Base-by-base conservation (phyloP, 2,888 invertebrate species). In the Pristionchus japonicus region DNA sequence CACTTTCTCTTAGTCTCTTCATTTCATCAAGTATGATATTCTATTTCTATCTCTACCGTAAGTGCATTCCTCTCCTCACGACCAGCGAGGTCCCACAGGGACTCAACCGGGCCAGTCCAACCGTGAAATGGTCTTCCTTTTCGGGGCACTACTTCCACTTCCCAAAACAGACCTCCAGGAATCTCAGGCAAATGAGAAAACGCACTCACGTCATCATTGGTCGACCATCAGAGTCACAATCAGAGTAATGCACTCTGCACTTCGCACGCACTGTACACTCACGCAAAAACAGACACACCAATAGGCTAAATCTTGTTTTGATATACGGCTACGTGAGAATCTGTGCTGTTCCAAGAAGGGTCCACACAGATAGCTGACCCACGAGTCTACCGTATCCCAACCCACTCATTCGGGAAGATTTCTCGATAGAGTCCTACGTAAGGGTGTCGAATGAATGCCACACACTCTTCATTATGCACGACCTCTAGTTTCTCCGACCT, bases 221-320 rank as follows among this genome's bases (percentile, higher is more conserved):
- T 57, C 57, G 57, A 57, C 13, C 43, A 77, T n/a, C 23, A 23
- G 9, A 20, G n/a, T 20, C 74, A 74, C 77, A 77, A 77, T 77
- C 43, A 43, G 77, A 27, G 47, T 43, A 77, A 77, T 77, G 77
- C 77, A 77, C 77, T 15, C 1, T 77, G 77, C 77, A 77, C 77
- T 77, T 43, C 43, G 77, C 43, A 77, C 77, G 77, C 43, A 77
- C 77, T 47, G 43, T n/a, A n/a, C 17, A 43, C n/a, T 43, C 31
- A 37, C 37, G 23, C 40, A 37, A 37, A 70, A 40, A 40, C 70
- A 74, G 20, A 37, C 34, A 40, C 34, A 40, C 15, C 6, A 74
- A 15, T 40, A 40, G 17, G 31, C 11, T 74, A 37, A 40, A 40
- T 31, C 6, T 74, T 74, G 74, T 74, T 74, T 74, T 74, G 74